Evolutionary conservation across 2,797 vertebrate species (phyloP).

Genomic region (Melanotaenia trifasciata): DNA sequence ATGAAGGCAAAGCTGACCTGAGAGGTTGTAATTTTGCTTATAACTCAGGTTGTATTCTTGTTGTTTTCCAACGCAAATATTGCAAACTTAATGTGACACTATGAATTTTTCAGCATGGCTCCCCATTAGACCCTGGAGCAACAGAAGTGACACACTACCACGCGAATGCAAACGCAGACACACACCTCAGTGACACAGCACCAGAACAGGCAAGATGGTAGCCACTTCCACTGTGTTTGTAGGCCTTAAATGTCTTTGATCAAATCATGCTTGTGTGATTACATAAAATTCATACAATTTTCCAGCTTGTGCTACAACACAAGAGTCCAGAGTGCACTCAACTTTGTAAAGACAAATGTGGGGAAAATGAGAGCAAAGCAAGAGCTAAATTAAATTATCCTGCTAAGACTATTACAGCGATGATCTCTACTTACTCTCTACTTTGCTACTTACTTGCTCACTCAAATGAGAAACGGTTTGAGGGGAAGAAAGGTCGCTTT

Average conservation of each 20-base stretch:
- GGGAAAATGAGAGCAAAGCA: slow-evolving; percentile 54
- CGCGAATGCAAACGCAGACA: slow-evolving; percentile 26
- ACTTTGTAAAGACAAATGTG: slow-evolving; percentile 47
- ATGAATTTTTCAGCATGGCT: slow-evolving; percentile 80
- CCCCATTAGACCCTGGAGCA: slow-evolving; percentile 68
- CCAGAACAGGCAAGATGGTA: slow-evolving; percentile 21
- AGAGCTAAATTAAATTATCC: slow-evolving; percentile 66
- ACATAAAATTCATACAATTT: slow-evolving; percentile 19
- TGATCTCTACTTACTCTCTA: slow-evolving; percentile 58
- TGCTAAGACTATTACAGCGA: slow-evolving; percentile 60
- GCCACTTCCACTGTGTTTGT: neutral
- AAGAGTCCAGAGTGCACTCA: slow-evolving; percentile 29
- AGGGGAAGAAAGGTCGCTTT: slow-evolving; percentile 30
- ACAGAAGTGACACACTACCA: slow-evolving; percentile 52
- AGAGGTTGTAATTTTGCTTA: slow-evolving; percentile 60
- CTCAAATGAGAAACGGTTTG: slow-evolving; percentile 48
- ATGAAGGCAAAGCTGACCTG: slow-evolving; percentile 51
- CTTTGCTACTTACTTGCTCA: neutral
- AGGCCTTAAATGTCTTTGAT: neutral
- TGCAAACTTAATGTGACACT: slow-evolving; percentile 78
- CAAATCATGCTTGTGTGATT: slow-evolving; percentile 3
- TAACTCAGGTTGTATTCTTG: slow-evolving; percentile 57
- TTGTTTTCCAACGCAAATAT: slow-evolving; percentile 73
- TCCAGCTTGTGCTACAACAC: slow-evolving; percentile 4
- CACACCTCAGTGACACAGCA: slow-evolving; percentile 21